Evolutionary conservation across 2,113 vertebrate species (phyloP), one percentile per base, ranked within the genome.

Genomic region (Apeltes quadracus): DNA sequence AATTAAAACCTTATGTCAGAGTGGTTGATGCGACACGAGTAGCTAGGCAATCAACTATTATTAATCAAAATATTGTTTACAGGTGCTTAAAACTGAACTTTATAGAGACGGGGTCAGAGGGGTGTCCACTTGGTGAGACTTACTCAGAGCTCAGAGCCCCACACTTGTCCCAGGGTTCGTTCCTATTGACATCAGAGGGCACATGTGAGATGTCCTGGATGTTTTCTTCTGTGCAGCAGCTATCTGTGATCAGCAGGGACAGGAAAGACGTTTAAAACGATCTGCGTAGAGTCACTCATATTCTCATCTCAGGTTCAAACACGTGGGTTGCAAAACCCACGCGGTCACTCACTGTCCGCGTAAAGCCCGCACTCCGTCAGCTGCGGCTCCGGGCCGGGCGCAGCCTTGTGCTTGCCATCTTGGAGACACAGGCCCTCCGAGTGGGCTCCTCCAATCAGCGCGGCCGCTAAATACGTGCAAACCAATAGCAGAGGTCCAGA

Each of bases 81-180:
- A 25, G 16, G 4, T 9, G 16, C 50, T 20, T 54, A 6, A n/a
- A 53, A 6, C 14, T 63, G 20, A 23, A 36, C 13, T 18, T 16
- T 20, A 11, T 34, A 27, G 36, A 44, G 43, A 54, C 10, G 1
- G 12, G 18, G 27, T 32, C 2, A 48, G 14, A 39, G 34, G 0
- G 4, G 51, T 15, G 3, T 29, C 29, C 5, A 3, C 38, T 43
- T 27, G 10, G 4, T 23, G 29, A 44, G n/a, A 76, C 94, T 94
- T 81, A 96, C 95, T 83, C 76, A 1, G 90, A 64, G 71, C 92
- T 96, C 32, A 92, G 89, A 2, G 61, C 38, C 1, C 92, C 92
- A 78, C 95, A 96, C 58, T 75, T 90, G 72, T 93, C 90, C 91
- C 93, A 94, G 12, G 76, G 86, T 44, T 90, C 70, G 22, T 89